These are phyloP conservation scores for Allygus modestus DNA, from an alignment of 2,888 invertebrate genomes.

Conservation along the genomic window DNA sequence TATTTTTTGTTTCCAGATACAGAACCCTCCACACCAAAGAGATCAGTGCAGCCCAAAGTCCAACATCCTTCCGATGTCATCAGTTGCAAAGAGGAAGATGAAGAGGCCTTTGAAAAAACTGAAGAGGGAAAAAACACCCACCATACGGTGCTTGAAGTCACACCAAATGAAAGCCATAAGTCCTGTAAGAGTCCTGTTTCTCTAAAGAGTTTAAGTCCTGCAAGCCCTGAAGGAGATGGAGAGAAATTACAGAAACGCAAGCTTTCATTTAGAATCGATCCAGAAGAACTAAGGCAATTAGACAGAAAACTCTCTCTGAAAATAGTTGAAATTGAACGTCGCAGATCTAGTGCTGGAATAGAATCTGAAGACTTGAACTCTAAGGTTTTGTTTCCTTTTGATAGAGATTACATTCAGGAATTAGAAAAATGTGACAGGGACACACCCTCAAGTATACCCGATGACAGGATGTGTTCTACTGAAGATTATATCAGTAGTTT, in stretches of 20 bases:
- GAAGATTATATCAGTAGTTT: background rate
- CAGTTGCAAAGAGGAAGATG: conserved; percentile 55
- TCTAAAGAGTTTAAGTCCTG: background rate
- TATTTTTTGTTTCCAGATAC: conserved; percentile 33
- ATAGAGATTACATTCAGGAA: conserved; percentile 61
- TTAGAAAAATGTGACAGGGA: conserved; percentile 32
- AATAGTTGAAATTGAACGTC: conserved; percentile 53
- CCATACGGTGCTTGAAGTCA: background rate
- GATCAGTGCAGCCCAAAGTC: conserved; percentile 31
- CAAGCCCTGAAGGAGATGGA: conserved; percentile 9
- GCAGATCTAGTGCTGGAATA: conserved; percentile 49
- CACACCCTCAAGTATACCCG: conserved; percentile 43
- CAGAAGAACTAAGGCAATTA: conserved; percentile 39
- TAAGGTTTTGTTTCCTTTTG: conserved; percentile 62
- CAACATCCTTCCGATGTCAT: conserved; percentile 32
- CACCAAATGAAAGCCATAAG: background rate
- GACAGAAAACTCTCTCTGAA: conserved; percentile 53
- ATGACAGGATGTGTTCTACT: conserved; percentile 37
- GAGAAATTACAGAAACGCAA: conserved; percentile 36
- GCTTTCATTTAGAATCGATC: conserved; percentile 50
- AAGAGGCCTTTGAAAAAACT: conserved; percentile 8
- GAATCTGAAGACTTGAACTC: conserved; percentile 42
- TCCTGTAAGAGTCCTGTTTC: conserved; percentile 8
- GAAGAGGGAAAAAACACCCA: background rate
- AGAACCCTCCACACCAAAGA: conserved; percentile 50